These are phyloP conservation scores for Tiaroga cobitis DNA, from an alignment of 2,797 vertebrate genomes.

Conservation along the genomic window DNA sequence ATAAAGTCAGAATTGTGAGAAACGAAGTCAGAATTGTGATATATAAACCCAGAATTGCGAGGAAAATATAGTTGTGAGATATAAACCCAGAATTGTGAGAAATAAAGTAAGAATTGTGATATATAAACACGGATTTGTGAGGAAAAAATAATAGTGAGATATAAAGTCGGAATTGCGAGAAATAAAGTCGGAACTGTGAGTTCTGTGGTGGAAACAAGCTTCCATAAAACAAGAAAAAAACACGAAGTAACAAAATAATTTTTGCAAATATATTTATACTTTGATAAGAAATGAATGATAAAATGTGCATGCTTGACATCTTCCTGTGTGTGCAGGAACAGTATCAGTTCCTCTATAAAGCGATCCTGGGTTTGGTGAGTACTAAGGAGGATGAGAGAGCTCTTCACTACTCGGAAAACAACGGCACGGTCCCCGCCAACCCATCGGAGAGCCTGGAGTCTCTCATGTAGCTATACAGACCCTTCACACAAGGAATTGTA, in stretches of 20 bases:
- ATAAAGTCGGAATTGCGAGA: rapidly evolving
- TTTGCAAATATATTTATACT: neutral
- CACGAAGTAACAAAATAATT: neutral
- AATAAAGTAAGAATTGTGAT: neutral
- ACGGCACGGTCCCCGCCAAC: constrained; percentile 83
- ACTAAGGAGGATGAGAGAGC: constrained; percentile 91
- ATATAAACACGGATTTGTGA: rapidly evolving
- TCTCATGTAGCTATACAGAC: constrained; percentile 84
- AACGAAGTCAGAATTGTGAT: neutral
- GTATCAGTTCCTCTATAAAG: constrained; percentile 94
- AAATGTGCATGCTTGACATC: neutral
- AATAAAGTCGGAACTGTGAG: neutral
- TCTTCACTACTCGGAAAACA: constrained; percentile 88
- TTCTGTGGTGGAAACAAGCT: neutral
- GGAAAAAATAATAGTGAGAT: too few species aligned
- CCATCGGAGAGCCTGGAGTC: constrained; percentile 94
- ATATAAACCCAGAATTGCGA: rapidly evolving
- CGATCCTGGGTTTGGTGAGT: constrained; percentile 93
- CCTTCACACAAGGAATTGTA: constrained; percentile 7
- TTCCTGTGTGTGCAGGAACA: constrained; percentile 82
- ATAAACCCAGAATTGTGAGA: rapidly evolving
- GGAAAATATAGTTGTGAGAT: neutral
- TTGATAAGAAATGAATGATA: neutral
- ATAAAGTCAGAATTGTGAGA: neutral
- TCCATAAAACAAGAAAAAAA: neutral